Percentiles rank a stretch among this genome's conserved stretches.
phyloP scores from a whole-genome alignment of 2,888 invertebrate species.

The Acheta domesticus region DNA sequence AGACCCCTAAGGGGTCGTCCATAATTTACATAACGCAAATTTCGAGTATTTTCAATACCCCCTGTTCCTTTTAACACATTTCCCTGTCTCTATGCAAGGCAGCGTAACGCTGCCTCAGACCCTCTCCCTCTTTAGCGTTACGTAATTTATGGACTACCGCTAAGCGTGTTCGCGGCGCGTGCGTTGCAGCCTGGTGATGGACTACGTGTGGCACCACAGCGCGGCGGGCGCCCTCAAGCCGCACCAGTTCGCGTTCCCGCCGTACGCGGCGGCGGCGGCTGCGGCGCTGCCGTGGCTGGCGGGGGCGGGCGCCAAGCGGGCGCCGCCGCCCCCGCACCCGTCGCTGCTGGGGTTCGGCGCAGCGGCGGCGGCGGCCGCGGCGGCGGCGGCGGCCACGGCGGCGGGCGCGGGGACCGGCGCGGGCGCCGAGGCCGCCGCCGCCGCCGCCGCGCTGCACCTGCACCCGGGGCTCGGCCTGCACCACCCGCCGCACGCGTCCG shows the following conservation, averaged over 20 bases:
- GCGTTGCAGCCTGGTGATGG: conserved; percentile 59
- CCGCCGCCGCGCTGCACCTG: conserved; percentile 39
- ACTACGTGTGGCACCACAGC: conserved; percentile 72
- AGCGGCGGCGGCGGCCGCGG: conserved; percentile 23
- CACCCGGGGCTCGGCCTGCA: neutral
- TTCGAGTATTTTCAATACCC: too few species aligned
- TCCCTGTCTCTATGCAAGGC: too few species aligned
- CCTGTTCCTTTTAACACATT: too few species aligned
- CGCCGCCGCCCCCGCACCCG: conserved; percentile 35
- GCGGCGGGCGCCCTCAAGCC: conserved; percentile 39
- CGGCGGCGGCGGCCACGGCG: conserved; percentile 25
- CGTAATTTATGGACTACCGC: too few species aligned
- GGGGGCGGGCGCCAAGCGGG: conserved; percentile 32
- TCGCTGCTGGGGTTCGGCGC: conserved; percentile 45
- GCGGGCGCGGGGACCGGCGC: conserved; percentile 43
- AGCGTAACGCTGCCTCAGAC: too few species aligned
- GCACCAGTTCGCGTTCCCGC: conserved; percentile 58
- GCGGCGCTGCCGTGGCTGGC: conserved; percentile 57
- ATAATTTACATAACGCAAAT: too few species aligned
- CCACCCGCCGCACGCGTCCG: conserved; percentile 51
- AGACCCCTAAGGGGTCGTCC: too few species aligned
- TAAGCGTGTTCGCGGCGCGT: neutral
- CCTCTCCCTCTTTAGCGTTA: too few species aligned
- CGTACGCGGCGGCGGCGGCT: conserved; percentile 51
- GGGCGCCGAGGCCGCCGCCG: conserved; percentile 43